A percentile compares a stretch with the other conserved stretches of the same genome.
Evolutionary conservation across 2,888 invertebrate genomes (phyloP).

Genomic region (Norana najaformis): DNA sequence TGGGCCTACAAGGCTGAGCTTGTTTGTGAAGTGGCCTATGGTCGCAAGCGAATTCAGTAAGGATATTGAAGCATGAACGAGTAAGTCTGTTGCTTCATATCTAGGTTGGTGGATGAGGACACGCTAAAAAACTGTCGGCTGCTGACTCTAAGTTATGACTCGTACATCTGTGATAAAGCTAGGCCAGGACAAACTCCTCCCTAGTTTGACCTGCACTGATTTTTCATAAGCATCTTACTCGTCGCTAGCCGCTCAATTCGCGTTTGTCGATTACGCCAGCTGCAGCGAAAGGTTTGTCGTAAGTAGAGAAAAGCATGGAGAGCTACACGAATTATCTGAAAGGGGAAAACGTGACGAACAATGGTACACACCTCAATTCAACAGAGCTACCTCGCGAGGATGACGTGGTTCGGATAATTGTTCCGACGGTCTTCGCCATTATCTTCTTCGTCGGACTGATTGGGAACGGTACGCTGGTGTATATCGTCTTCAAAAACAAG

Average conservation of each 20-base stretch:
- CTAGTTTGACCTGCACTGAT: background rate
- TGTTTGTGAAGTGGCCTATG: background rate
- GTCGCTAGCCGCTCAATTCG: background rate
- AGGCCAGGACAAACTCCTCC: background rate
- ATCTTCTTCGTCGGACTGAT: conserved; percentile 81
- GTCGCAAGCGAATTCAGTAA: background rate
- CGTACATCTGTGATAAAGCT: background rate
- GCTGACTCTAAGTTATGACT: background rate
- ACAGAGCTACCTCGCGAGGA: background rate
- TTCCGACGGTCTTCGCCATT: conserved; percentile 77
- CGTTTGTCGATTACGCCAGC: background rate
- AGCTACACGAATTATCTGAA: background rate
- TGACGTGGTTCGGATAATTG: conserved; percentile 50
- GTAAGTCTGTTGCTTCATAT: background rate
- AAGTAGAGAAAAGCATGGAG: background rate
- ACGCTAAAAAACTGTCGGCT: background rate
- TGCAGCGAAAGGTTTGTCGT: background rate
- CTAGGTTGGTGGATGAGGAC: background rate
- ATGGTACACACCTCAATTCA: background rate
- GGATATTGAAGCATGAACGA: background rate
- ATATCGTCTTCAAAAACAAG: conserved; percentile 77
- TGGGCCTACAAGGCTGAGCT: background rate
- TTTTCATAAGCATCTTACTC: background rate
- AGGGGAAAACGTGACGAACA: background rate
- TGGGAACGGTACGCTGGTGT: conserved; percentile 82